Percentiles rank a stretch among this genome's conserved stretches.
Conservation (phyloP, 2,888 invertebrate species). For the Eilema griseolum region DNA sequence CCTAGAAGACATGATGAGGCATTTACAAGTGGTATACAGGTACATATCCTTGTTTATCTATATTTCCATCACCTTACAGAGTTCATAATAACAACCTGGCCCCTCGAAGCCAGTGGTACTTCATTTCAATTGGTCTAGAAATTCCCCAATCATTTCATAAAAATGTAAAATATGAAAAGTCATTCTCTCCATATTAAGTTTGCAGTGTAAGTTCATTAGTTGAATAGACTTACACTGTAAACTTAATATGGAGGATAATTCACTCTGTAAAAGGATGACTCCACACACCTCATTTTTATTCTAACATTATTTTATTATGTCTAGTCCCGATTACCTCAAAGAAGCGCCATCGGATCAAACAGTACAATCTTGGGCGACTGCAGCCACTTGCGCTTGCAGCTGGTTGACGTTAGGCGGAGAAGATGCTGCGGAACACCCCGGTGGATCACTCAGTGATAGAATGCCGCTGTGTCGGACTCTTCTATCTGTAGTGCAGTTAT, state of each 20-base stretch:
- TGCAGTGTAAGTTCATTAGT: too few species aligned
- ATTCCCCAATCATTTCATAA: too few species aligned
- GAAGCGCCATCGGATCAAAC: slow-evolving; percentile 68
- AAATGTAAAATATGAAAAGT: background rate
- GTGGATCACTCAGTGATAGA: slow-evolving; percentile 69
- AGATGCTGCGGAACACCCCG: slow-evolving; percentile 61
- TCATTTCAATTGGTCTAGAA: background rate
- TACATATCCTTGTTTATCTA: slow-evolving; percentile 51
- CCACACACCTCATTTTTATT: background rate
- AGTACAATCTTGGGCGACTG: slow-evolving; percentile 71
- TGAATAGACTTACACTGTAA: background rate
- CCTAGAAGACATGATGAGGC: slow-evolving; percentile 77
- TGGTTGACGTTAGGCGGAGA: slow-evolving; percentile 78
- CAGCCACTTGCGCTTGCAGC: slow-evolving; percentile 74
- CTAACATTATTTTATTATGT: background rate
- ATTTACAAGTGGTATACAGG: slow-evolving; percentile 76
- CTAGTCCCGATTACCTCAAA: slow-evolving; percentile 66
- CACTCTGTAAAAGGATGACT: background rate
- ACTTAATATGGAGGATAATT: background rate
- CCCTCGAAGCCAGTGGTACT: background rate
- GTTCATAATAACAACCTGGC: background rate
- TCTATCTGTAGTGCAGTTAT: slow-evolving; percentile 69
- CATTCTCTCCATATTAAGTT: too few species aligned
- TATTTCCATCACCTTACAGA: background rate
- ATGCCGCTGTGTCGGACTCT: slow-evolving; percentile 77